These are phyloP conservation scores for Bos javanicus DNA, from an alignment of 2,113 vertebrate genomes.

Conservation along the genomic window DNA sequence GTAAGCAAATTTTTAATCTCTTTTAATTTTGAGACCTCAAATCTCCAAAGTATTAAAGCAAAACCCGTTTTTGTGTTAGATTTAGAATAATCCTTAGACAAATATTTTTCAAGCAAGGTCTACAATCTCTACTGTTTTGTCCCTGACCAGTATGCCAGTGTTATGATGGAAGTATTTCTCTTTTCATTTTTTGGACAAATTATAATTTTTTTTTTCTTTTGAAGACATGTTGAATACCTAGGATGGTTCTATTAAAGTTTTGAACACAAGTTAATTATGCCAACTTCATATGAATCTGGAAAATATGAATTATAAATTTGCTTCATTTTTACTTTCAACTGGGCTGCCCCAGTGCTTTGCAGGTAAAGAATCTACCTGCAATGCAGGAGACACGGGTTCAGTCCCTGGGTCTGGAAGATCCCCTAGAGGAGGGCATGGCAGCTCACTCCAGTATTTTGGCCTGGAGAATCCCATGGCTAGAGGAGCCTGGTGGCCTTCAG, in stretches of 20 bases:
- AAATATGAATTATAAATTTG: conserved; percentile 17
- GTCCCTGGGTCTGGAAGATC: neutral
- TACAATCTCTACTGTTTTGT: neutral
- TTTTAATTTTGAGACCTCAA: neutral
- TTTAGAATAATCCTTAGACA: neutral
- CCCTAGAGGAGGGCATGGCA: neutral
- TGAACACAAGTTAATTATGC: neutral
- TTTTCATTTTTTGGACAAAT: neutral
- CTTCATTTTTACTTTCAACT: neutral
- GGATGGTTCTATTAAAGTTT: neutral
- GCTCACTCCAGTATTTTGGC: neutral
- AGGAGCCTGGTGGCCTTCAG: neutral
- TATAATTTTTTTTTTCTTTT: conserved; percentile 1
- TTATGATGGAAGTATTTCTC: neutral
- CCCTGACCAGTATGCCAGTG: neutral
- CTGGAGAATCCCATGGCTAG: neutral
- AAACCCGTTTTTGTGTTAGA: neutral
- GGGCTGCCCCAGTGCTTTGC: neutral
- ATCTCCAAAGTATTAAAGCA: neutral
- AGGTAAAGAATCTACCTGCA: neutral
- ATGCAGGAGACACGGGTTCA: neutral
- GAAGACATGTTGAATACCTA: neutral
- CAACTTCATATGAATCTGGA: neutral
- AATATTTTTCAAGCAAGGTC: neutral
- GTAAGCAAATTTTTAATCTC: neutral